Evolutionary conservation across 2,888 invertebrate species (phyloP).

Genomic region (Nephrotoma guestfalica): DNA sequence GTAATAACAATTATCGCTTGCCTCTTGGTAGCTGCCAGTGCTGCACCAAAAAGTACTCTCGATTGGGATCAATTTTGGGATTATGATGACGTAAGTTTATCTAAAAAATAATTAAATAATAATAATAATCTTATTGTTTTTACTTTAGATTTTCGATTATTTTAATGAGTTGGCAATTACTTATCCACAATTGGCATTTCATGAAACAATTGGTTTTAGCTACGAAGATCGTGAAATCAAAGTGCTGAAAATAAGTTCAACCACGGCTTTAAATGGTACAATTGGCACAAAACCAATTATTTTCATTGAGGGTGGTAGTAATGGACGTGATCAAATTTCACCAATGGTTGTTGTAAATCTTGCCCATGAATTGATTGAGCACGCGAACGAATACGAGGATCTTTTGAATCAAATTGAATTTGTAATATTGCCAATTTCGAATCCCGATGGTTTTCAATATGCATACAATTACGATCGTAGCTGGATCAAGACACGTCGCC

Average conservation of each 20-base stretch:
- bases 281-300: background rate
- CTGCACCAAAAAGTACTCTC: background rate
- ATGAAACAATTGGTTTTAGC: background rate
- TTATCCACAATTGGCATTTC: background rate
- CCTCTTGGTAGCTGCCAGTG: background rate
- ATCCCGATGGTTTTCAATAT: background rate
- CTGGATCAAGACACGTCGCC: conserved; percentile 48
- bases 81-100: background rate
- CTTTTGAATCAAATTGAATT: background rate
- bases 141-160: background rate
- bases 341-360: background rate
- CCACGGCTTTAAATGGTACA: background rate
- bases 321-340: background rate
- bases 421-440: background rate
- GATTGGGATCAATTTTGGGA: background rate
- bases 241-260: background rate
- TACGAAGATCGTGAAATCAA: background rate
- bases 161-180: background rate
- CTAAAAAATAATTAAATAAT: background rate
- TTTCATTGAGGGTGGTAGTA: background rate
- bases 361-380: background rate
- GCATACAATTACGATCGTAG: conserved; percentile 17
- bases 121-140: background rate
- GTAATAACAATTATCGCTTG: background rate
- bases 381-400: background rate